A percentile compares a stretch with the other conserved stretches of the same genome.
Conservation (phyloP, 2,797 vertebrate genomes). For the Anolis apletophallus region DNA sequence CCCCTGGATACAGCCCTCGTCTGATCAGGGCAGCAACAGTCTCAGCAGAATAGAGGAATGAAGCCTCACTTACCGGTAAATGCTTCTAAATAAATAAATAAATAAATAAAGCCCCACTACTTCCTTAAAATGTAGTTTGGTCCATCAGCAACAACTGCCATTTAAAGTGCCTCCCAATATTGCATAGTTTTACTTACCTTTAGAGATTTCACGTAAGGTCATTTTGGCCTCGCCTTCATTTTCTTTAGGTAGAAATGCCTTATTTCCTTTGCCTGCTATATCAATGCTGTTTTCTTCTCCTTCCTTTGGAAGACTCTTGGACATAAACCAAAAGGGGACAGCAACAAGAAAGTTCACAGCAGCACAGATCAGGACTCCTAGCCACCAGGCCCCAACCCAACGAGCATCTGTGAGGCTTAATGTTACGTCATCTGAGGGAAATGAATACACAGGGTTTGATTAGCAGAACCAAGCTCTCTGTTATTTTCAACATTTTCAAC, state of each 20-base stretch:
- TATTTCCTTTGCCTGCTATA: not conserved
- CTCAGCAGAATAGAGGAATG: not conserved
- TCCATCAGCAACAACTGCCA: too few species aligned
- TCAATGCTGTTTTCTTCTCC: conserved; percentile 38
- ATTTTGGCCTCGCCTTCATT: conserved; percentile 34
- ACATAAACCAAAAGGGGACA: conserved; percentile 87
- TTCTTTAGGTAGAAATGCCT: conserved; percentile 35
- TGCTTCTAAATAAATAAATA: too few species aligned
- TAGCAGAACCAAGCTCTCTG: too few species aligned
- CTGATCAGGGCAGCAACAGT: not conserved
- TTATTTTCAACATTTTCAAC: not conserved
- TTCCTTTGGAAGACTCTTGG: conserved; percentile 79
- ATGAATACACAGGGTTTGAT: not conserved
- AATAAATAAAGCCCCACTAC: too few species aligned
- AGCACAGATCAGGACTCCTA: conserved; percentile 87
- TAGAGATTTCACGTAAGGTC: conserved; percentile 60
- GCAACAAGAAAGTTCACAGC: conserved; percentile 80
- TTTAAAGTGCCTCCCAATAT: too few species aligned
- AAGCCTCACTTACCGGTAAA: not conserved
- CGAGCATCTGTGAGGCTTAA: conserved; percentile 84
- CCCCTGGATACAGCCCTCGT: too few species aligned
- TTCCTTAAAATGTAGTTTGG: too few species aligned
- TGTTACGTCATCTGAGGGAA: conserved; percentile 79
- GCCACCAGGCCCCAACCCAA: conserved; percentile 93
- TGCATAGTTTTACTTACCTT: conserved; percentile 52